Conservation (phyloP, 2,113 vertebrate species). For the Phasianus colchicus region DNA sequence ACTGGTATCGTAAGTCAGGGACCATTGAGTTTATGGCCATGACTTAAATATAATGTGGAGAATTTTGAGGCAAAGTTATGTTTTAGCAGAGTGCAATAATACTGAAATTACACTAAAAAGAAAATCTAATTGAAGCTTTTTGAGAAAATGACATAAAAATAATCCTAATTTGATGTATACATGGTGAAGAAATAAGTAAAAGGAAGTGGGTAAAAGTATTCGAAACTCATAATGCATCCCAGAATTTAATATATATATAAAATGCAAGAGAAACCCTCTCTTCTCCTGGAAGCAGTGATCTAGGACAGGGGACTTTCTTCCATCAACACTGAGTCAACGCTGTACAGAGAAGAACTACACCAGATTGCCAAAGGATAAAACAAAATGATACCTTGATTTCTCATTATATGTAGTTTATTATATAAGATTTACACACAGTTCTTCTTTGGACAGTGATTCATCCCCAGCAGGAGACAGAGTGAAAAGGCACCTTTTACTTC, state of each 20-base stretch:
- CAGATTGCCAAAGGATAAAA: neutral
- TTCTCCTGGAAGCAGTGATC: neutral
- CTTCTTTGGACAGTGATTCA: neutral
- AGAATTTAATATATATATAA: neutral
- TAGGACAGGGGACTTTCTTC: neutral
- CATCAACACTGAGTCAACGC: neutral
- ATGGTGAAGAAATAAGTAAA: neutral
- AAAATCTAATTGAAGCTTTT: neutral
- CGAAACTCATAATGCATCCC: neutral
- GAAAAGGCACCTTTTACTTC: neutral
- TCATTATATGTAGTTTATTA: neutral
- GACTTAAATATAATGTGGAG: neutral
- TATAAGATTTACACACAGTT: neutral
- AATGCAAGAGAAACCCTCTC: neutral
- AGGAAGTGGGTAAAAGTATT: neutral
- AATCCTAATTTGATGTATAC: neutral
- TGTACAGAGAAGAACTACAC: neutral
- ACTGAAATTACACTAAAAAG: neutral
- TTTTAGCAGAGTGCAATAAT: neutral
- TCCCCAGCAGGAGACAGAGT: neutral
- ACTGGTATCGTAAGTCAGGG: neutral
- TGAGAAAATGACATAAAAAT: neutral
- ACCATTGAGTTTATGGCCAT: neutral
- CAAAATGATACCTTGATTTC: neutral
- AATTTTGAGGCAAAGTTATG: neutral